Percentiles rank a stretch among this genome's conserved stretches.
phyloP scores from a whole-genome alignment of 92 coral and sea anemone species.

The Porites cylindrica region DNA sequence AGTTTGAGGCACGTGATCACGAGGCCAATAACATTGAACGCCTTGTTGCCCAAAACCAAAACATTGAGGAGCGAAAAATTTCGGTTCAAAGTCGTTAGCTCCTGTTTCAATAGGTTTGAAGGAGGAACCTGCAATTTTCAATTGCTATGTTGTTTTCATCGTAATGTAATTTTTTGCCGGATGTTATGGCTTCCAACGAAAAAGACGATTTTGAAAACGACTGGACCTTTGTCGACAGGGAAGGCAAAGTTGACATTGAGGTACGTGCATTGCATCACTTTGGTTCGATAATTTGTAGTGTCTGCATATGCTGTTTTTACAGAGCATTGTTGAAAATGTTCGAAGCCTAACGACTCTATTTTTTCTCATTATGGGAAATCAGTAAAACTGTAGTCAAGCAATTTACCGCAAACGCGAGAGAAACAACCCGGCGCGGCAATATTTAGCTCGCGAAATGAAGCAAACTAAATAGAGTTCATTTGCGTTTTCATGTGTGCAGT shows the following conservation, averaged over 20 bases:
- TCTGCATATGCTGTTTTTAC: neutral
- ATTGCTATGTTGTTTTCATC: neutral
- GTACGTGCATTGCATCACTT: constrained; percentile 51
- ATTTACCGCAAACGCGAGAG: neutral
- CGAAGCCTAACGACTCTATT: neutral
- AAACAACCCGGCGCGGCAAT: neutral
- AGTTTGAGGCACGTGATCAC: constrained; percentile 39
- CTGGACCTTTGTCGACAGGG: constrained; percentile 86
- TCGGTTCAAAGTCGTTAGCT: constrained; percentile 2
- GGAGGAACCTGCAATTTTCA: neutral
- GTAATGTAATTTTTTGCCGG: constrained; percentile 1
- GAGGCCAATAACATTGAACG: constrained; percentile 15
- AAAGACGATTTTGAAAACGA: constrained; percentile 68
- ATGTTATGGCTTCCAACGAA: constrained; percentile 25
- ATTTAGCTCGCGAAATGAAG: neutral
- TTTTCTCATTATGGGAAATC: neutral
- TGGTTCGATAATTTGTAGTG: neutral
- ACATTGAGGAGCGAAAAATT: constrained; percentile 30
- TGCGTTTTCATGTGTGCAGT: neutral
- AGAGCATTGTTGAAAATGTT: no score
- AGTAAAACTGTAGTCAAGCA: neutral
- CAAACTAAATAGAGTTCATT: neutral
- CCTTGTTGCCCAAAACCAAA: constrained; percentile 18
- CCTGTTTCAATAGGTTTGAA: neutral
- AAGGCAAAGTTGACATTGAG: constrained; percentile 72